Evolutionary conservation across 2,888 invertebrate species (phyloP).

Genomic region (Tryphoninae sp.): DNA sequence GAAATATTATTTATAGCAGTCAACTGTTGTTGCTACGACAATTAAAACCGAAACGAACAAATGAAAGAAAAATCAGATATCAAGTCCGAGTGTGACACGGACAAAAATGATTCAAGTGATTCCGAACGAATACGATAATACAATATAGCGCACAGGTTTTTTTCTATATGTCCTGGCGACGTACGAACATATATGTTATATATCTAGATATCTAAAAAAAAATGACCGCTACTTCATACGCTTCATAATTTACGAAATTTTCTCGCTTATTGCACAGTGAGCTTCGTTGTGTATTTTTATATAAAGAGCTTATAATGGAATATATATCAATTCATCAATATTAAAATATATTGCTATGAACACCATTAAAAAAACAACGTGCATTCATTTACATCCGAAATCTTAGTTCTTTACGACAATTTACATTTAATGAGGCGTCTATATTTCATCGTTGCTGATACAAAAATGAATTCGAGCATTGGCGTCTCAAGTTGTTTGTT

Average conservation of each 20-base stretch:
- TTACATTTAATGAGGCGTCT: not conserved
- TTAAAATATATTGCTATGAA: constrained; percentile 75
- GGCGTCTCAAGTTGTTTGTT: not conserved
- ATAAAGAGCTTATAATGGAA: constrained; percentile 77
- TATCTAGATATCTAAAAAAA: constrained; percentile 43
- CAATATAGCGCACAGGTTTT: constrained; percentile 65
- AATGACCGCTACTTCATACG: constrained; percentile 70
- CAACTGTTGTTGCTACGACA: constrained; percentile 51
- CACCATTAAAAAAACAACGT: constrained; percentile 51
- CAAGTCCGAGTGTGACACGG: constrained; percentile 40
- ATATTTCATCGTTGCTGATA: constrained; percentile 15
- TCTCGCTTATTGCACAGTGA: constrained; percentile 76
- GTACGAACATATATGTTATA: constrained; percentile 55
- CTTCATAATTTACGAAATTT: constrained; percentile 74
- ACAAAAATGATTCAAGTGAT: constrained; percentile 58
- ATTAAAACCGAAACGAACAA: constrained; percentile 52
- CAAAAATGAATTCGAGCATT: not conserved
- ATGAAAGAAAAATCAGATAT: constrained; percentile 42
- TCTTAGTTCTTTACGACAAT: not conserved
- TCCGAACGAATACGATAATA: constrained; percentile 62
- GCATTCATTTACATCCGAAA: constrained; percentile 5
- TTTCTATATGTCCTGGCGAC: constrained; percentile 64
- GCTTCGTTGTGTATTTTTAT: constrained; percentile 81
- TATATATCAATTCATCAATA: constrained; percentile 71
- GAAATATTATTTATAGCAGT: constrained; percentile 34